Percentiles rank a stretch among this genome's conserved stretches.
Conservation (phyloP, 2,797 vertebrate species). For the Neomorphus geoffroyi region DNA sequence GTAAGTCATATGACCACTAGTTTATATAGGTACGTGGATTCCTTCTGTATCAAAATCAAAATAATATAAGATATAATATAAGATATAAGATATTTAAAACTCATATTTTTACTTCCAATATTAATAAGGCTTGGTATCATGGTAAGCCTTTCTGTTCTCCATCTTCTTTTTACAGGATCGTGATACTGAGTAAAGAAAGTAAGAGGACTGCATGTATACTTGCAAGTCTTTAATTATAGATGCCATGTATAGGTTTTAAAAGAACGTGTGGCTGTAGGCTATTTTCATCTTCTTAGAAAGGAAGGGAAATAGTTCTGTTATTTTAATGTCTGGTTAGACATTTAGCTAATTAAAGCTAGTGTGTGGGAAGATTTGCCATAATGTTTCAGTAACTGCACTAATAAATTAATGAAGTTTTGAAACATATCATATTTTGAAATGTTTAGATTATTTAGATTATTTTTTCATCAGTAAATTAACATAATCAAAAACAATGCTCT, state of each 20-base stretch:
- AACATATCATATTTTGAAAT: neutral
- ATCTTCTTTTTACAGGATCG: neutral
- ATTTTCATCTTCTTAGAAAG: neutral
- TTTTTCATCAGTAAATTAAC: neutral
- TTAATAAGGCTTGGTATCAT: neutral
- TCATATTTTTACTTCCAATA: neutral
- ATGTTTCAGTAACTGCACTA: neutral
- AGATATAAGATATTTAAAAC: neutral
- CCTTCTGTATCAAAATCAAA: neutral
- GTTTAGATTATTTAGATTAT: neutral
- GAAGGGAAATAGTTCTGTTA: neutral
- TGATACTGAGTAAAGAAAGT: neutral
- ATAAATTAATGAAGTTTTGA: neutral
- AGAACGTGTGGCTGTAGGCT: neutral
- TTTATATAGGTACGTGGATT: neutral
- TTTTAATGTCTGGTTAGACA: neutral
- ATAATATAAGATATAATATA: neutral
- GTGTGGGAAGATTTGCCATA: neutral
- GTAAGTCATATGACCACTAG: neutral
- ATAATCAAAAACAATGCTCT: neutral
- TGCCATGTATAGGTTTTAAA: neutral
- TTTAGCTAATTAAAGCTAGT: neutral
- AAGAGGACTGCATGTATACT: neutral
- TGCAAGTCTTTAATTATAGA: neutral
- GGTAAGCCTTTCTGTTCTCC: neutral